Conservation (phyloP, 2,113 vertebrate species). For the Pristiophorus japonicus region DNA sequence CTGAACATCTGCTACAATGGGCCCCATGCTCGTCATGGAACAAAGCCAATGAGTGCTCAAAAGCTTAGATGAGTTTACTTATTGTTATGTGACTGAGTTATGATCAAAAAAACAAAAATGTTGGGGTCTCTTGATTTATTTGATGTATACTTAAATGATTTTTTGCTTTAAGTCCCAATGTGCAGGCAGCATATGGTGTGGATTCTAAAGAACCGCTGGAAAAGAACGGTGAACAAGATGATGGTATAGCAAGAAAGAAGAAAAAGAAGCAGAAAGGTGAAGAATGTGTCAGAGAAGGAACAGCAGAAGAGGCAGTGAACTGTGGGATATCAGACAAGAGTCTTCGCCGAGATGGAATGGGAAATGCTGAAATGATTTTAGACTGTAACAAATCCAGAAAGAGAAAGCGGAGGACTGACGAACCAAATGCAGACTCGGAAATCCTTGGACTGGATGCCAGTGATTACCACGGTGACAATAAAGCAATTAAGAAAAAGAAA, state of each 20-base stretch:
- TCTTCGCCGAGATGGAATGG: not conserved
- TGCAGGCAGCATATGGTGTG: not conserved
- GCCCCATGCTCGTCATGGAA: not conserved
- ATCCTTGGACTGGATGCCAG: slow-evolving; percentile 68
- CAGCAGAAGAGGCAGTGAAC: not conserved
- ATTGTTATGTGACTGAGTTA: slow-evolving; percentile 19
- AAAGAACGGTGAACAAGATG: not conserved
- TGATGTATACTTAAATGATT: not conserved
- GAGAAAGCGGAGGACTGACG: slow-evolving; percentile 35
- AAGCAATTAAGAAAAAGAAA: slow-evolving; percentile 70
- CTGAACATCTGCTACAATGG: not conserved
- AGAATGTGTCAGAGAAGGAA: slow-evolving; percentile 36
- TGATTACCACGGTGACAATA: slow-evolving; percentile 67
- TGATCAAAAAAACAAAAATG: not conserved
- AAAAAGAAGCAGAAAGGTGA: slow-evolving; percentile 44
- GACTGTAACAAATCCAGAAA: slow-evolving; percentile 21
- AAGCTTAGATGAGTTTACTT: slow-evolving; percentile 9
- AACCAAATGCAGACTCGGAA: slow-evolving; percentile 43
- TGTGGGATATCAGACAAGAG: not conserved
- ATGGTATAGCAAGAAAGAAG: slow-evolving; percentile 41
- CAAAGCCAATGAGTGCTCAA: not conserved
- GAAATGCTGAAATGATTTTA: not conserved
- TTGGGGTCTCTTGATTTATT: not conserved
- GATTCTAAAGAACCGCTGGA: not conserved
- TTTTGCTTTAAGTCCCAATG: not conserved